Conservation (phyloP, 2,113 vertebrate species). For the Noctilio leporinus region DNA sequence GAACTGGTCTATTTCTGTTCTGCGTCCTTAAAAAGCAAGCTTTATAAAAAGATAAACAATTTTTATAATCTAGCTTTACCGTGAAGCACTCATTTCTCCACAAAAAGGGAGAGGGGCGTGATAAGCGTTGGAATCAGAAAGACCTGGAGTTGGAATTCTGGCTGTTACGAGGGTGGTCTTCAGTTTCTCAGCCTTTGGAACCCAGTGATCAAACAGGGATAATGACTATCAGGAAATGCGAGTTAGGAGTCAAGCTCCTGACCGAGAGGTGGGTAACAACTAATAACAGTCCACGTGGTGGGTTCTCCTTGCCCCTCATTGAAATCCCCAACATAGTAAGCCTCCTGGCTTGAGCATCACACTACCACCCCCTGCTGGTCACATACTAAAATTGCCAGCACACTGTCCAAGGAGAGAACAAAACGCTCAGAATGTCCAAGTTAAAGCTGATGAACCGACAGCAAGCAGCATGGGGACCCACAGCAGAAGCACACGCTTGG, state of each 20-base stretch:
- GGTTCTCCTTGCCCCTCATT: accelerated
- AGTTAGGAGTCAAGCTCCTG: accelerated
- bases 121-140: neutral
- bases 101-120: too few species aligned
- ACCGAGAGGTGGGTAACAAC: accelerated
- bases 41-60: neutral
- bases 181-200: neutral
- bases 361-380: slow-evolving; percentile 47
- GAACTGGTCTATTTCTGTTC: neutral
- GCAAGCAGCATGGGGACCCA: neutral
- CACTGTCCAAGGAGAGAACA: neutral
- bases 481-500: accelerated
- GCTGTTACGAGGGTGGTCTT: neutral
- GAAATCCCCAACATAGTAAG: neutral
- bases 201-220: neutral
- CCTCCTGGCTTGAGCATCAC: neutral
- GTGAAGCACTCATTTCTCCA: neutral
- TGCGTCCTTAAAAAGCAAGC: neutral
- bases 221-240: neutral
- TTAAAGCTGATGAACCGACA: accelerated
- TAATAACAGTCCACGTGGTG: neutral
- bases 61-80: neutral
- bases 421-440: neutral
- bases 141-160: neutral
- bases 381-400: slow-evolving; percentile 35